A percentile compares a stretch with the other conserved stretches of the same genome.
These are phyloP conservation scores for Typhlichthys subterraneus DNA, from an alignment of 2,797 vertebrate species.

Conservation along the genomic window DNA sequence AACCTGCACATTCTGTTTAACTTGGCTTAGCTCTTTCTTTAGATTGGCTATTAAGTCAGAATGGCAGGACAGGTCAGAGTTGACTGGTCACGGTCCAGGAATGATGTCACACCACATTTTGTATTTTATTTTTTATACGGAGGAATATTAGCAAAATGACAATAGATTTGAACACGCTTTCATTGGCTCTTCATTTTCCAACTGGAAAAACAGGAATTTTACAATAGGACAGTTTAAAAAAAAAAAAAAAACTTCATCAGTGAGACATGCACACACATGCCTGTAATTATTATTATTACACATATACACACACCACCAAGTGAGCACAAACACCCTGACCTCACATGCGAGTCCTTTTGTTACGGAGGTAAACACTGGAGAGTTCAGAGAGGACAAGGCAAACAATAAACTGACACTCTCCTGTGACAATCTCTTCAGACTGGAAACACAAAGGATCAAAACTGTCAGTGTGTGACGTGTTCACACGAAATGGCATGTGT, in stretches of 20 bases:
- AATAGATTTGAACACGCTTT: no score
- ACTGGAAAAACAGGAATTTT: no score
- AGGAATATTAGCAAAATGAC: no score
- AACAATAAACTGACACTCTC: constrained; percentile 66
- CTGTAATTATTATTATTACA: neutral
- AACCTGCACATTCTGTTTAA: no score
- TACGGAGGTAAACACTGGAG: constrained; percentile 65
- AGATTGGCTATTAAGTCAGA: no score
- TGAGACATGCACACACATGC: neutral
- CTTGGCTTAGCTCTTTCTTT: constrained; percentile 26
- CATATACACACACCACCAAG: neutral
- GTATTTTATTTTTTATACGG: no score
- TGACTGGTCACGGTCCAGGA: no score
- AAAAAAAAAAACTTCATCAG: no score
- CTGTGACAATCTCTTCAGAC: constrained; percentile 62
- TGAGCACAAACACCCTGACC: constrained; percentile 16
- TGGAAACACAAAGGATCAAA: constrained; percentile 59
- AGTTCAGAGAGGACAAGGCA: constrained; percentile 49
- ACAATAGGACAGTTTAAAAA: no score
- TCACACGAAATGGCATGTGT: neutral
- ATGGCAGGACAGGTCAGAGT: no score
- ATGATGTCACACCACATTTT: no score
- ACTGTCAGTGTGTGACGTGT: constrained; percentile 21
- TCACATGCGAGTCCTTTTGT: constrained; percentile 59
- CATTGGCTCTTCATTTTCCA: no score